A percentile compares a stretch with the other conserved stretches of the same genome.
These are phyloP conservation scores for Desmodus rotundus DNA, from an alignment of 2,113 vertebrate genomes.

Conservation along the genomic window DNA sequence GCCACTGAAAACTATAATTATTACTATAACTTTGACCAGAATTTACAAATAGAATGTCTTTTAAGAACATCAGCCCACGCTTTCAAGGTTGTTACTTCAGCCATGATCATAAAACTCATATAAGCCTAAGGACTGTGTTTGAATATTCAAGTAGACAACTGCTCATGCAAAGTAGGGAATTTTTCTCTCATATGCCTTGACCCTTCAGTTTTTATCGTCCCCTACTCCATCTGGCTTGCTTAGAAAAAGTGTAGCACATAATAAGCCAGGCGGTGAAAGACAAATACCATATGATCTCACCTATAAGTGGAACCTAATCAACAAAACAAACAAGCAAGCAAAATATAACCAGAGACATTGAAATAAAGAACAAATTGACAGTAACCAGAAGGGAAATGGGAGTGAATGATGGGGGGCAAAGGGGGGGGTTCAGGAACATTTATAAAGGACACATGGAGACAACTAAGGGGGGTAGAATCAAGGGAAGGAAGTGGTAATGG, in stretches of 20 bases:
- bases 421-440: no score
- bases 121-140: neutral
- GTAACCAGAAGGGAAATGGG: no score
- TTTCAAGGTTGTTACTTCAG: conserved; percentile 24
- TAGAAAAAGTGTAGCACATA: neutral
- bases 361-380: no score
- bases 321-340: no score
- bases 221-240: neutral
- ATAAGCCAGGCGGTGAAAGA: no score
- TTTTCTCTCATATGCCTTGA: conserved; percentile 6
- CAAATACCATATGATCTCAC: no score
- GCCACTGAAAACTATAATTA: neutral
- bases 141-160: conserved; percentile 24
- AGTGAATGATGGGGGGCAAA: no score
- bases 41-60: conserved; percentile 40
- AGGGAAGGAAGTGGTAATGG: no score
- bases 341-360: no score
- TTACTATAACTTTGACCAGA: neutral
- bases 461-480: no score
- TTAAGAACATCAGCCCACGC: neutral
- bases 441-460: no score
- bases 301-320: no score
- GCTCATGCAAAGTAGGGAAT: neutral
- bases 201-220: neutral
- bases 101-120: conserved; percentile 40